Evolutionary conservation across 2,113 vertebrate genomes (phyloP).

Genomic region (Capreolus pygargus): DNA sequence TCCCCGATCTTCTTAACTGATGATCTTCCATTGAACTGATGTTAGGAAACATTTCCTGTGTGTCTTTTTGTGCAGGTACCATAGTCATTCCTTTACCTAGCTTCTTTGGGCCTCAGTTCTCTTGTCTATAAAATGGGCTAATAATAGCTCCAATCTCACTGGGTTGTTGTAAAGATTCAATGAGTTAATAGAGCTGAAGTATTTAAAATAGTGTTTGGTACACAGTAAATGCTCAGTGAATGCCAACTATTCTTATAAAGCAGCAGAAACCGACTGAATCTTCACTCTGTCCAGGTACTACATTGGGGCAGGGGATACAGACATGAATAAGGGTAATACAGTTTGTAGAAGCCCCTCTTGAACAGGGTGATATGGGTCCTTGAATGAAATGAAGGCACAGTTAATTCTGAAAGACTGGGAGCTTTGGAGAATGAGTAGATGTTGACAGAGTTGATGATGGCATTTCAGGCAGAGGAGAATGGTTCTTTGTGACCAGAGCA

Average conservation of each 20-base stretch:
- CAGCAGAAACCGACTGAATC: not conserved
- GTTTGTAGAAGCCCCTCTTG: not conserved
- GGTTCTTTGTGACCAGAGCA: not conserved
- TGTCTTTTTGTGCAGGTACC: not conserved
- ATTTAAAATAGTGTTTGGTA: not conserved
- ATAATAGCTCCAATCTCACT: not conserved
- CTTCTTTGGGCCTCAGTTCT: not conserved
- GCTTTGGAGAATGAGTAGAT: not conserved
- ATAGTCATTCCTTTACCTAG: not conserved
- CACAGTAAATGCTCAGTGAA: not conserved
- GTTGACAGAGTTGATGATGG: not conserved
- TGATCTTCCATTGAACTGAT: not conserved
- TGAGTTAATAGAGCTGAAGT: not conserved
- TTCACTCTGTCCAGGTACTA: not conserved
- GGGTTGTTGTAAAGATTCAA: not conserved
- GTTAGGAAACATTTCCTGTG: not conserved
- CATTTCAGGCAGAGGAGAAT: not conserved
- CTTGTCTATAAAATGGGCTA: not conserved
- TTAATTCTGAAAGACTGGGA: not conserved
- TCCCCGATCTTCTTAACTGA: not conserved
- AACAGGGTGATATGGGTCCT: not conserved
- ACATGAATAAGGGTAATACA: not conserved
- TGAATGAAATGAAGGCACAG: not conserved
- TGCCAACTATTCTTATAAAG: not conserved
- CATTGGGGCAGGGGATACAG: not conserved